Evolutionary conservation across 1,140 invertebrate species (phyloP).

Genomic region (Cepaea nemoralis): DNA sequence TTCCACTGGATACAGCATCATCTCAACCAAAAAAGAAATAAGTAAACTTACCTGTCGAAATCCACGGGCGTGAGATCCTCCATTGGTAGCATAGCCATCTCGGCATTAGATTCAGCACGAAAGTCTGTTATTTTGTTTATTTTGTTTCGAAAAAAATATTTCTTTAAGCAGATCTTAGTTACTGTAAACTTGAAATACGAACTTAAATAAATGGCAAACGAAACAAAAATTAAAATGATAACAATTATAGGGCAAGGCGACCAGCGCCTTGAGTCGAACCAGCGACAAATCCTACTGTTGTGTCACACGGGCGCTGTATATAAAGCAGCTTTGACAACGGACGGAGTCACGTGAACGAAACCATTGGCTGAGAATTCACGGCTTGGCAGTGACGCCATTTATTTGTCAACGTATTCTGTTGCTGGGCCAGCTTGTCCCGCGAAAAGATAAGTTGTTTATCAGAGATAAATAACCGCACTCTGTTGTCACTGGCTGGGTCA

Average conservation of each 20-base stretch:
- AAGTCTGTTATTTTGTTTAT: not conserved
- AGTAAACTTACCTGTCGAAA: conserved; percentile 63
- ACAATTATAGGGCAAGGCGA: not conserved
- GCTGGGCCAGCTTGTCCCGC: too few species aligned
- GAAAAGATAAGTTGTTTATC: too few species aligned
- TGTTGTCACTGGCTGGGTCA: too few species aligned
- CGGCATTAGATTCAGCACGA: not conserved
- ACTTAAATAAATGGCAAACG: not conserved
- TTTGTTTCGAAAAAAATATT: too few species aligned
- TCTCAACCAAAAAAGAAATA: too few species aligned
- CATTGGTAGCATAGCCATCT: conserved; percentile 44
- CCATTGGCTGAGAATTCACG: not conserved
- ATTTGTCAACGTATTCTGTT: too few species aligned
- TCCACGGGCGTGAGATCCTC: conserved; percentile 65
- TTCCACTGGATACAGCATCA: too few species aligned
- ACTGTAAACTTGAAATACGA: not conserved
- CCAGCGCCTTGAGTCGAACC: conserved; percentile 2
- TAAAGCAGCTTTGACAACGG: not conserved
- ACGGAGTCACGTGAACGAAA: not conserved
- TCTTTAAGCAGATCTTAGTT: too few species aligned
- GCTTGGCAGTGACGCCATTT: too few species aligned
- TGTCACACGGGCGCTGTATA: not conserved
- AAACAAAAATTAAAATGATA: not conserved
- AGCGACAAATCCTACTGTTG: not conserved
- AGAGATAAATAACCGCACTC: too few species aligned